Evolutionary conservation across 2,113 vertebrate genomes (phyloP), one percentile per base, ranked within the genome.

Genomic region (Tor tambroides): DNA sequence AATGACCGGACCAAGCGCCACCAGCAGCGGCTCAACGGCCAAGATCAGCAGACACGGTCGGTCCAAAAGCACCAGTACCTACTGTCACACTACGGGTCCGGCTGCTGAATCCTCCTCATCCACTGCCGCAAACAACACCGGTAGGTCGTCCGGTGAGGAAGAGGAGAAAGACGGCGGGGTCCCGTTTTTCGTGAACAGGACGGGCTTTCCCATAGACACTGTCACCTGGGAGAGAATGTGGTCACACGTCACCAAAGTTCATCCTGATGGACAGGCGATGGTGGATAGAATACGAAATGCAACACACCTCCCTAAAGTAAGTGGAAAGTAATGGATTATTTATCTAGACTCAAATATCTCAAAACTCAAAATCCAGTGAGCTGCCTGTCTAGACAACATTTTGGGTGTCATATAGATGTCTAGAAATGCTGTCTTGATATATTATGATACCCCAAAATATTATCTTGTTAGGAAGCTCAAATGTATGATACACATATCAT

Each of bases 141-240:
- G 95, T 32, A 94, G 95, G 71, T 97, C 93, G 1, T 92, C 96
- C 0, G 96, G 95, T 78, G 95, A 95, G 76, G 97, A 98, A 80
- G 97, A 98, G 87, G 97, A 97, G 92, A 97, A 97, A 93, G 97
- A 98, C 76, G 97, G 96, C 41, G 97, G 97, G 35, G 94, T 96
- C 69, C 95, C 96, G 1, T 98, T 99, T 90, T 96, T 97, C 32
- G 97, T 99, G 32, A 99, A 98, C 93, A 96, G 97, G 90, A 95
- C 95, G 56, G 98, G 98, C 46, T 99, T 99, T 86, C 98, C 98
- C 83, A 97, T 99, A 51, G 97, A 99, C 88, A 91, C 94, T 74
- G 91, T 95, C 82, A 99, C 97, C 86, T 99, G 98, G 98, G 97
- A 98, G 85, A 92, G 97, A 80, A 98, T 99, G 97, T 99, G 98